phyloP scores from a whole-genome alignment of 2,797 vertebrate genomes.

The Helostoma temminkii region DNA sequence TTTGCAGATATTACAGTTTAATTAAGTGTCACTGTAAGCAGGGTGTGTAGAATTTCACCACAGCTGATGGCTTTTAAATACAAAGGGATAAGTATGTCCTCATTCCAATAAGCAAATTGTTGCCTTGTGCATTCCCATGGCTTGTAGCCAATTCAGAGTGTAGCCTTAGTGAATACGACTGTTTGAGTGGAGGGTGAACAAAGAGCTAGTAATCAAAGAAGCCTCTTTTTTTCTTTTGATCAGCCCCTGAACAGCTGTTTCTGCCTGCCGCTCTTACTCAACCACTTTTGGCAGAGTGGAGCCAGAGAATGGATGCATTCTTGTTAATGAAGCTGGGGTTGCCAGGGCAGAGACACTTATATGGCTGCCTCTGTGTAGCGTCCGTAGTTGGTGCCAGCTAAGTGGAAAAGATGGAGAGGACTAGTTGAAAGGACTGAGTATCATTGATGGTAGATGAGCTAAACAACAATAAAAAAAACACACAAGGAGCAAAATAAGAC shows the following conservation, averaged over 20 bases:
- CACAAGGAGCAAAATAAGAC: neutral
- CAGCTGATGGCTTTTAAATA: slow-evolving; percentile 15
- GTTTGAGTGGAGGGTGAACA: slow-evolving; percentile 67
- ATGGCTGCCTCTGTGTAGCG: slow-evolving; percentile 43
- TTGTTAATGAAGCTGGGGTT: slow-evolving; percentile 60
- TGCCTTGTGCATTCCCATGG: slow-evolving; percentile 26
- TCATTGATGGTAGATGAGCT: neutral
- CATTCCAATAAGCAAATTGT: neutral
- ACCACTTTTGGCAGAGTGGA: slow-evolving; percentile 70
- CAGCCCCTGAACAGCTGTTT: slow-evolving; percentile 79
- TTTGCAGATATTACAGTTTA: slow-evolving; percentile 24
- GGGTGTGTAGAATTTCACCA: neutral
- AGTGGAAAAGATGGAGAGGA: slow-evolving; percentile 37
- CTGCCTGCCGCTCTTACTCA: slow-evolving; percentile 54
- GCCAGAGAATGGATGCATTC: slow-evolving; percentile 67
- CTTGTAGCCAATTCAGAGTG: slow-evolving; percentile 43
- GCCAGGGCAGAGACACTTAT: slow-evolving; percentile 65
- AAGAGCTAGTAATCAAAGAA: slow-evolving; percentile 72
- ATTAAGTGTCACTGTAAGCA: neutral
- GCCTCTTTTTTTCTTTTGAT: slow-evolving; percentile 70
- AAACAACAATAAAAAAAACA: neutral
- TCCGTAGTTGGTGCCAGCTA: slow-evolving; percentile 42
- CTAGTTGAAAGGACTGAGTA: neutral
- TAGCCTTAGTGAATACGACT: slow-evolving; percentile 43
- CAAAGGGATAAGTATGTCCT: slow-evolving; percentile 1